Evolutionary conservation across 2,797 vertebrate genomes (phyloP), one percentile per base, ranked within the genome.

Genomic region (Pempheris klunzingeri): DNA sequence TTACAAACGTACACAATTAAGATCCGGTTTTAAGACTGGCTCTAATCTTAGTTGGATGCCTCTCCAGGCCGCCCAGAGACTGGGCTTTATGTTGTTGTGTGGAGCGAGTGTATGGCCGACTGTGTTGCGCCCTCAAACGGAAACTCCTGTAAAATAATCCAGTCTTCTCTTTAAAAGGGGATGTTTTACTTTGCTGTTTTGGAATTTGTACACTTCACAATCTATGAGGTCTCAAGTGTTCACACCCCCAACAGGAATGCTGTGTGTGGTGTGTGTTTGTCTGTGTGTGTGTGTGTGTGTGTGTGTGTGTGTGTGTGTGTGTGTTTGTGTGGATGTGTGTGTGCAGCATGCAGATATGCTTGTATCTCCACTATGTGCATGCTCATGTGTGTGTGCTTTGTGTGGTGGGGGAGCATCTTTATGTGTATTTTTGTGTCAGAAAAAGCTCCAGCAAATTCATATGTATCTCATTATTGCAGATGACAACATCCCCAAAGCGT

Each of bases 391-490:
- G 43, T 11, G 26, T 50, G n/a, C 3, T 63, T 1, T 44, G 18
- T 66, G 54, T 52, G 20, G 18, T 7, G 7, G 28, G 43, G n/a
- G 7, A 10, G 50, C 53, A 72, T 83, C 75, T 52, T 62, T 58
- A 59, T 79, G 68, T n/a, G 34, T 58, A 58, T 58, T 26, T 34
- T 63, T 73, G 71, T 81, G 76, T 76, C 50, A 87, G 58, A 84
- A 80, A 71, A 73, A 53, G 67, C 52, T 76, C 73, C 70, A 20
- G 36, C 24, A 71, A 54, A 71, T 79, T 89, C 88, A 92, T 81
- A 62, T 91, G 92, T 77, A 68, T 91, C 78, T 83, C 83, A 91
- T 93, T 93, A 89, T 87, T 91, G 70, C 66, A 71, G 82, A 89
- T 88, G 85, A 92, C 88, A 87, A 82, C 92, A 82, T 77, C 78